Evolutionary conservation across 2,113 vertebrate species (phyloP), one percentile per base, ranked within the genome.

Genomic region (Hippocampus mohnikei): DNA sequence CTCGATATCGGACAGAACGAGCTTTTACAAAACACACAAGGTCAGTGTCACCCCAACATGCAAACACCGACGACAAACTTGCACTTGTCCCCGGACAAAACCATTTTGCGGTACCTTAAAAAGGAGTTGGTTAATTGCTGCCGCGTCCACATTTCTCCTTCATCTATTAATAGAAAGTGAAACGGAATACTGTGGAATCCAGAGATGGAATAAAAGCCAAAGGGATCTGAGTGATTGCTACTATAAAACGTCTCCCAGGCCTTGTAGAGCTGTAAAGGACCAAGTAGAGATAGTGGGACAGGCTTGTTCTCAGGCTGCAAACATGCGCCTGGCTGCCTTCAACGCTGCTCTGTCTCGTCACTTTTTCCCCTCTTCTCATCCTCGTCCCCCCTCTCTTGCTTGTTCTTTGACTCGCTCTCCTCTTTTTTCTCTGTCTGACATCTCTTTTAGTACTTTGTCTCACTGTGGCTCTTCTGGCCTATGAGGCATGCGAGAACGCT

Each of bases 221-320:
- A 58, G 40, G 80, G 73, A 87, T 88, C 80, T 87, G 76, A 90
- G 73, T 86, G 87, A 87, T 85, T 85, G 85, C 85, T 72, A 72
- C 86, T 84, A 84, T 88, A 89, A 88, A 88, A 84, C 58, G 56
- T 87, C 85, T 87, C 86, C 87, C 80, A 84, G 83, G 84, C 79
- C 77, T 86, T 87, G 81, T 73, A 75, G 81, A 81, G 88, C 73
- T 81, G 82, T 91, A 91, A 89, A 91, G 85, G 74, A 83, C 76
- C 78, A 74, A 80, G 77, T 46, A 84, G 74, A 86, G 87, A 80
- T 88, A 83, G 80, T 84, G 56, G 56, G 71, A 85, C 77, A 76
- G 81, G 80, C 77, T 85, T 85, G 68, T 84, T 89, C 82, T 84
- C 84, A 84, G 72, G 77, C 69, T 78, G 72, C 85, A 88, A 88